These are phyloP conservation scores for Pseudorhiza aurosa DNA, from an alignment of 30 jellyfish, hydroid and myxozoan genomes.

Conservation along the genomic window DNA sequence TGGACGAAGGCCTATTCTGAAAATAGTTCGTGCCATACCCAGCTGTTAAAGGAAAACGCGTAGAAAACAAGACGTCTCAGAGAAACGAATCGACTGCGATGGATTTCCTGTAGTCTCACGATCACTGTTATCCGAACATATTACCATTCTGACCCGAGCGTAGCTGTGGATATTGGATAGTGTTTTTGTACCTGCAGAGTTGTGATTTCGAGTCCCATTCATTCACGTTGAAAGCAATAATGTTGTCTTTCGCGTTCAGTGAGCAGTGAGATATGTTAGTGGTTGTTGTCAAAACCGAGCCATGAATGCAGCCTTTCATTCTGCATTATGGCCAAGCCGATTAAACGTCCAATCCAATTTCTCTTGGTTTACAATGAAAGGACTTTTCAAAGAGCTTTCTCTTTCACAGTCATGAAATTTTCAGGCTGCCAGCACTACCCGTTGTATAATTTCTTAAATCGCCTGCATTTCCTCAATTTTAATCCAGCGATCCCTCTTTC, in stretches of 20 bases:
- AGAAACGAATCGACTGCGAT: not conserved
- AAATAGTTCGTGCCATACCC: not conserved
- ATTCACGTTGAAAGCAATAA: not conserved
- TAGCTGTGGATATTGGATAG: too few relatives aligned
- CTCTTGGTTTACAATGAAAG: not conserved
- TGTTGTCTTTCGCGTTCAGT: not conserved
- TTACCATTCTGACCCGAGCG: not conserved
- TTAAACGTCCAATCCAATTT: slow-evolving; percentile 37
- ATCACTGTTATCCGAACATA: not conserved
- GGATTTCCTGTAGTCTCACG: slow-evolving; percentile 4
- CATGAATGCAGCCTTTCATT: slow-evolving; percentile 44
- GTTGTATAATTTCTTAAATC: too few relatives aligned
- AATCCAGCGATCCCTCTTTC: too few relatives aligned
- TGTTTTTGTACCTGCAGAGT: not conserved
- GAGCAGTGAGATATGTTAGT: slow-evolving; percentile 31
- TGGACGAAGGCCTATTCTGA: too few relatives aligned
- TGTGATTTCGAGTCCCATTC: not conserved
- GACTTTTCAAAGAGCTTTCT: not conserved
- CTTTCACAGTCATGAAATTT: too few relatives aligned
- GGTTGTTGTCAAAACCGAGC: slow-evolving; percentile 15
- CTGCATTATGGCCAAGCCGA: not conserved
- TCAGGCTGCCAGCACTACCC: too few relatives aligned
- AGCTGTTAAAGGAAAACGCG: not conserved
- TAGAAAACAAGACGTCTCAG: not conserved
- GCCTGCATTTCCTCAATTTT: too few relatives aligned